Evolutionary conservation across 2,888 invertebrate genomes (phyloP), one percentile per base, ranked within the genome.

Genomic region (Acanthosepion esculentum): DNA sequence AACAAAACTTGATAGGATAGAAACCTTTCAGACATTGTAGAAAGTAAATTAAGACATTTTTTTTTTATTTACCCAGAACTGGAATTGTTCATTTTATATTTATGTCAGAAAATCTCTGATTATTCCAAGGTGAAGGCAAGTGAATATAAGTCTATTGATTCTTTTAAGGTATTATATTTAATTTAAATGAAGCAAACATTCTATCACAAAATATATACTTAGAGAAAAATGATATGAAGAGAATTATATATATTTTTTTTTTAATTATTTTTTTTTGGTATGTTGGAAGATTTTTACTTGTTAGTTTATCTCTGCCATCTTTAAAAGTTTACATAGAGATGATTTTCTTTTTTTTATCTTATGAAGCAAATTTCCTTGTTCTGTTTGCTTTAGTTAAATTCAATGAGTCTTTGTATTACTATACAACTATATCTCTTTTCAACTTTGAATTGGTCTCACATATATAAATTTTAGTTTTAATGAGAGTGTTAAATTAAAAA

Each of bases 171-270:
- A 78, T 78, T 78, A 33, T 78, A 33, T 78, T 78, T 33, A 78
- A 78, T 78, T 78, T 78, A 78, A 78, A 78, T 78, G 78, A 78
- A 78, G 78, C 78, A 78, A 78, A 78, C n/a, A 78, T 78, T 33
- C 78, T 78, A 78, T 78, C 78, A 78, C n/a, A 78, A 78, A 78
- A 78, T 78, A 12, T 78, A 78, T n/a, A 78, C 78, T 78, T 15
- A 78, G 12, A 78, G 78, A 23, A 33, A 78, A 78, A 78, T 78
- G 78, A 78, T 33, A 33, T n/a, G n/a, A 78, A 78, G 78, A 78
- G n/a, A 33, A n/a, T 78, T 78, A n/a, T 78, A 10, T 78, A 33
- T 78, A n/a, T 59, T 59, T 78, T 78, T 78, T 33, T 78, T n/a
- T 5, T 59, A 29, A 78, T 78, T n/a, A 33, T 78, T 33, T 15